Evolutionary conservation across 2,797 vertebrate genomes (phyloP).

Genomic region (Rhyacichthys aspro): DNA sequence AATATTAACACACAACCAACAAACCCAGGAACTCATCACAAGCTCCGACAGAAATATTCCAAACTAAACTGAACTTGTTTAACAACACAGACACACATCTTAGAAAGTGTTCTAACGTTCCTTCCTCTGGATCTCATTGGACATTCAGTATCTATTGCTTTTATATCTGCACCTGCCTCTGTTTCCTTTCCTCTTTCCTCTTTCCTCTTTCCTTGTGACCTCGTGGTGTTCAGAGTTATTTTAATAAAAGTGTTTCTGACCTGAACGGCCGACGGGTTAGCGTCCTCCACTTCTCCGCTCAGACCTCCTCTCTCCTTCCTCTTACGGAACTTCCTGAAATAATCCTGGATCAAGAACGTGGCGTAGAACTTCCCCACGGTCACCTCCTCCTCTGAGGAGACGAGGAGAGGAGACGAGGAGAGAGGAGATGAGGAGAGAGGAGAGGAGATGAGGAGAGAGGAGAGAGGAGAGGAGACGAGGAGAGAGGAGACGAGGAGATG

Average conservation of each 20-base stretch:
- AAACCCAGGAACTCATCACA: too few relatives aligned
- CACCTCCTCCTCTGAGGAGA: slow-evolving; percentile 89
- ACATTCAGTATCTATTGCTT: too few relatives aligned
- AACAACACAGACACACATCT: too few relatives aligned
- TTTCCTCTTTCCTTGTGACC: too few relatives aligned
- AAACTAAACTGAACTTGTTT: too few relatives aligned
- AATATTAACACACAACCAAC: too few relatives aligned
- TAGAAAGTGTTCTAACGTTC: too few relatives aligned
- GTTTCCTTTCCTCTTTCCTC: too few relatives aligned
- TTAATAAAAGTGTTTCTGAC: slow-evolving; percentile 25
- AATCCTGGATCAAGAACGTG: slow-evolving; percentile 97
- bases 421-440: background rate
- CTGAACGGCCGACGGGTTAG: slow-evolving; percentile 75
- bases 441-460: background rate
- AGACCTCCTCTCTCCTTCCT: slow-evolving; percentile 86
- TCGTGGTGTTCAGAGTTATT: too few relatives aligned
- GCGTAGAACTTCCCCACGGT: slow-evolving; percentile 97
- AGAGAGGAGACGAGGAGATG: background rate
- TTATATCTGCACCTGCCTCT: too few relatives aligned
- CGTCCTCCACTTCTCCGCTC: slow-evolving; percentile 32
- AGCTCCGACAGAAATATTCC: too few relatives aligned
- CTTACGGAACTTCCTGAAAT: slow-evolving; percentile 96
- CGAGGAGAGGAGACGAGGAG: background rate
- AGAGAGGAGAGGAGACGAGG: background rate
- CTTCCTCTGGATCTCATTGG: too few relatives aligned